A percentile compares a stretch with the other conserved stretches of the same genome.
Evolutionary conservation across 2,888 invertebrate species (phyloP).

Genomic region (Cheilosia vernalis): DNA sequence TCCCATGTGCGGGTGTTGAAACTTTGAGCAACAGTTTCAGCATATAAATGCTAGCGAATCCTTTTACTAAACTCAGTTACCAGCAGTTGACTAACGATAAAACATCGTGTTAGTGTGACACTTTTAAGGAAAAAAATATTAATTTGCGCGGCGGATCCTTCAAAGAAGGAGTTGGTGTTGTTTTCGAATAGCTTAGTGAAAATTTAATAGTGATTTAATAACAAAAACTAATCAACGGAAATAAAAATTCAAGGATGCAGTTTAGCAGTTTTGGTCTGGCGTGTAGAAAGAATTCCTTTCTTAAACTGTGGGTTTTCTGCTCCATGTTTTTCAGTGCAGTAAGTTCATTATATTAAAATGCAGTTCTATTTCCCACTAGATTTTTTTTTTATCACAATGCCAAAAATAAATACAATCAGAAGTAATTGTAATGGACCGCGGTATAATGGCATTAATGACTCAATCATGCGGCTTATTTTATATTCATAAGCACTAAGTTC

Average conservation of each 20-base stretch:
- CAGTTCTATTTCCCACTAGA: background rate
- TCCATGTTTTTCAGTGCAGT: conserved; percentile 65
- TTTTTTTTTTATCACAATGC: no score
- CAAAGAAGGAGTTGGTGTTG: background rate
- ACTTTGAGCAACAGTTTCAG: conserved; percentile 62
- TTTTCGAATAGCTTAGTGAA: conserved; percentile 9
- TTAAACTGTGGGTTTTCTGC: conserved; percentile 59
- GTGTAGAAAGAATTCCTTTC: conserved; percentile 53
- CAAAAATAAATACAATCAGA: no score
- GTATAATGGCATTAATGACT: no score
- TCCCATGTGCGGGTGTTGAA: background rate
- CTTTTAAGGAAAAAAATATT: background rate
- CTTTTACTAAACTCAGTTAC: conserved; percentile 49
- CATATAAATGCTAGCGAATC: conserved; percentile 55
- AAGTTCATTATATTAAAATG: conserved; percentile 37
- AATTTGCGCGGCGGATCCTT: conserved; percentile 49
- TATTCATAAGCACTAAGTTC: no score
- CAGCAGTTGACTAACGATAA: conserved; percentile 37
- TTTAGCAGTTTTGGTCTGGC: conserved; percentile 51
- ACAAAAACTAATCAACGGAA: background rate
- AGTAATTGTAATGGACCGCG: no score
- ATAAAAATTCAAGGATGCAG: conserved; percentile 54
- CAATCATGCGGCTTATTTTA: no score
- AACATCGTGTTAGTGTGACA: conserved; percentile 34
- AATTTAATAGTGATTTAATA: background rate